Evolutionary conservation across 1,140 invertebrate species (phyloP), one percentile per base, ranked within the genome.

Genomic region (Bombus fervidus): DNA sequence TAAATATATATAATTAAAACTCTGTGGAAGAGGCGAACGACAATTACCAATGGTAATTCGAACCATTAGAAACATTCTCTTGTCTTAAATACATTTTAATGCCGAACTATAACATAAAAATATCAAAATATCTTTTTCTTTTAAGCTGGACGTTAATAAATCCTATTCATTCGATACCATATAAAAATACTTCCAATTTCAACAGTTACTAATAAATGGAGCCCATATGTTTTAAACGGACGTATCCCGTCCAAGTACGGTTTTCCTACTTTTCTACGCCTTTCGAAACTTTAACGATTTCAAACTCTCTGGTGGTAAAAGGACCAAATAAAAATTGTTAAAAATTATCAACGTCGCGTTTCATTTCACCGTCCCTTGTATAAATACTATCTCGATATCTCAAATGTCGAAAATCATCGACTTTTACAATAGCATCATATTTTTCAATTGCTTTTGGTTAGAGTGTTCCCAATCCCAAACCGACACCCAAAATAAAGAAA

Each of bases 401-500:
- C 66, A 28, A 86, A 71, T 79, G 18, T 66, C 59, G 59, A 53
- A 53, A 53, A 53, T 53, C 18, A 72, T 81, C 76, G 66, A 83
- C 62, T 57, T 78, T 83, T n/a, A 59, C 31, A 62, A 81, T 22
- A 69, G n/a, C 10, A 43, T 57, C n/a, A 34, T 87, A 88, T 83
- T 89, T 89, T 86, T 76, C 83, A 72, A 83, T 90, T 82, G 28
- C 39, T 90, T 92, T 93, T 90, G 91, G 91, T 92, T 93, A 92
- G 90, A 93, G 57, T 92, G 83, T 83, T 91, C 91, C 92, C 90
- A 91, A 91, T 91, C 89, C 91, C 88, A 91, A 91, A 91, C 92
- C 93, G 87, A 94, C 92, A 94, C 93, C 94, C 88, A 87, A 89
- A 69, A 82, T 85, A 86, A 87, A 88, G 85, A 85, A 91, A 91